These are phyloP conservation scores for Drosophila rufa DNA, from an alignment of 1,140 invertebrate genomes.

Conservation along the genomic window DNA sequence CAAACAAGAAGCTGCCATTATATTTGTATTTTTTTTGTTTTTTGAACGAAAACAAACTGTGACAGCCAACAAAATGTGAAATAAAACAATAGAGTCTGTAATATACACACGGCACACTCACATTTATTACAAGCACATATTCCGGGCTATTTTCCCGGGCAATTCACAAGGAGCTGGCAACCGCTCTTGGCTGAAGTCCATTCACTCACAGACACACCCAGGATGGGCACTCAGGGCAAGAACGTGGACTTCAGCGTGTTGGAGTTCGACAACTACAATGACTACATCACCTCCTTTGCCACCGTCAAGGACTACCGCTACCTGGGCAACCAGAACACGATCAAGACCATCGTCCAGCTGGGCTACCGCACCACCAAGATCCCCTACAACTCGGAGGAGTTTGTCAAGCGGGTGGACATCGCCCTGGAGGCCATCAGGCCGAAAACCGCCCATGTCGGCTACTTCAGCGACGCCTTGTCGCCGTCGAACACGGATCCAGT, in stretches of 20 bases:
- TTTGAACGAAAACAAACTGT: neutral
- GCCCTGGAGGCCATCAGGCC: slow-evolving; percentile 64
- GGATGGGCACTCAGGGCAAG: slow-evolving; percentile 24
- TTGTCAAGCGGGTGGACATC: slow-evolving; percentile 32
- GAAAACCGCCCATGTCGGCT: slow-evolving; percentile 17
- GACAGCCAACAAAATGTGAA: slow-evolving; percentile 26
- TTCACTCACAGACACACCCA: slow-evolving; percentile 1
- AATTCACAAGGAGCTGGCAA: neutral
- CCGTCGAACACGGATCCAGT: slow-evolving; percentile 56
- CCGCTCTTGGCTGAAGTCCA: slow-evolving; percentile 6
- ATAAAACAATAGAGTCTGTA: neutral
- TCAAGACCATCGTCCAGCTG: slow-evolving; percentile 54
- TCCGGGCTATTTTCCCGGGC: neutral
- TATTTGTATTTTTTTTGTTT: neutral
- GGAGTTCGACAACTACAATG: slow-evolving; percentile 54
- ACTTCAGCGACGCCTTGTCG: slow-evolving; percentile 43
- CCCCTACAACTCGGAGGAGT: slow-evolving; percentile 61
- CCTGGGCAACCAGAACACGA: slow-evolving; percentile 26
- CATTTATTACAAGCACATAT: neutral
- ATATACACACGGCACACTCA: neutral
- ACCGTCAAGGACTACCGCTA: slow-evolving; percentile 53
- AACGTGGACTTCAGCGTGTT: slow-evolving; percentile 58
- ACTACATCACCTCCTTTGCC: slow-evolving; percentile 72
- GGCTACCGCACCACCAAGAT: slow-evolving; percentile 71
- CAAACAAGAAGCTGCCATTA: too few species aligned